These are phyloP conservation scores for Otolemur garnettii DNA, from an alignment of 2,113 vertebrate genomes.

Conservation along the genomic window DNA sequence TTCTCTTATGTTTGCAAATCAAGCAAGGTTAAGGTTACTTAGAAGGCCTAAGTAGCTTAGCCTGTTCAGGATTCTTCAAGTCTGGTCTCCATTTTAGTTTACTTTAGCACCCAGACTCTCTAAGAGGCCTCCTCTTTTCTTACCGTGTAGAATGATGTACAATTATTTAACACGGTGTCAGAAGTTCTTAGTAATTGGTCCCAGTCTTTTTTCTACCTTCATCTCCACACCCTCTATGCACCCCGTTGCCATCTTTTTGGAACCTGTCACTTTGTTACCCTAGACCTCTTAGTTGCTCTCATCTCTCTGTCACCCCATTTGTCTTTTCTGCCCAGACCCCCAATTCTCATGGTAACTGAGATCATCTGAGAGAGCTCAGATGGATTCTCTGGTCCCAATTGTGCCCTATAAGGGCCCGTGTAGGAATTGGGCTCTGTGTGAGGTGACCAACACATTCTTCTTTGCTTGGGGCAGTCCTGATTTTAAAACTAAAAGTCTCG, in stretches of 20 bases:
- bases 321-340: background rate
- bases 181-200: slow-evolving; percentile 5
- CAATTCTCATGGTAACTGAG: background rate
- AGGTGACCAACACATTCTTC: background rate
- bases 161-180: background rate
- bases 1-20: background rate
- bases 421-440: background rate
- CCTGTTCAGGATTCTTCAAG: background rate
- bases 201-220: background rate
- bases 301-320: background rate
- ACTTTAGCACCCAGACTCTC: background rate
- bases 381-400: background rate
- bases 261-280: background rate
- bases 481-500: background rate
- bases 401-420: background rate
- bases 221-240: background rate
- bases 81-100: background rate
- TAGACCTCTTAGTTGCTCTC: background rate
- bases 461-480: background rate
- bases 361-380: background rate
- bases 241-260: background rate
- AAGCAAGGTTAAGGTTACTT: background rate
- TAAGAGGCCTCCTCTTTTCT: background rate
- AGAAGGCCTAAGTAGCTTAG: background rate
- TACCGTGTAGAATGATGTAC: background rate